phyloP scores from a whole-genome alignment of 2,888 invertebrate genomes.

The Trachelus iudaicus region DNA sequence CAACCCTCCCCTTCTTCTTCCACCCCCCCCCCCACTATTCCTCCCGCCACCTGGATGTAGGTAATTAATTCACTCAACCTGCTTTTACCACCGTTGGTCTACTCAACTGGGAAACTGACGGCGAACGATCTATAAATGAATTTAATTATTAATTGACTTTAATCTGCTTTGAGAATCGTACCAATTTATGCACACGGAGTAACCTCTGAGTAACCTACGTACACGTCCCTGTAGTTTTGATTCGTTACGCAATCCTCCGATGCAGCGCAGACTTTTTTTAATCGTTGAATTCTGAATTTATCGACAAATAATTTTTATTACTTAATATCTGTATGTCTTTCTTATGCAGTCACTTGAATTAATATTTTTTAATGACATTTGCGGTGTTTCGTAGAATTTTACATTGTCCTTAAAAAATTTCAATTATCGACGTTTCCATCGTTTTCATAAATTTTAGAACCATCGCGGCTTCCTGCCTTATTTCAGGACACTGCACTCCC shows the following conservation, averaged over 20 bases:
- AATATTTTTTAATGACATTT: background rate
- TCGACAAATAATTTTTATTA: too few relatives aligned
- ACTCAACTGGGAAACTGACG: background rate
- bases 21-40: background rate
- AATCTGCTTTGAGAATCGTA: background rate
- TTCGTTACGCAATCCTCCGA: too few relatives aligned
- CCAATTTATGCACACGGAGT: background rate
- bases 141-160: background rate
- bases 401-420: background rate
- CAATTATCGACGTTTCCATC: background rate
- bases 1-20: background rate
- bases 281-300: too few relatives aligned
- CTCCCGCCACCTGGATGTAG: constrained; percentile 35
- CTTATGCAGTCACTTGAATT: too few relatives aligned
- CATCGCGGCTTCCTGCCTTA: background rate
- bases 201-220: background rate
- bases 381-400: background rate
- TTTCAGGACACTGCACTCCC: background rate
- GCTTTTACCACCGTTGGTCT: background rate
- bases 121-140: background rate
- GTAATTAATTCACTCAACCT: constrained; percentile 41
- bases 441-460: background rate
- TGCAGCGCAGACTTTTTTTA: too few relatives aligned
- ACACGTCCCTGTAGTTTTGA: background rate
- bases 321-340: too few relatives aligned